Conservation (phyloP, 2,797 vertebrate genomes). For the Malacoctenus gilli region DNA sequence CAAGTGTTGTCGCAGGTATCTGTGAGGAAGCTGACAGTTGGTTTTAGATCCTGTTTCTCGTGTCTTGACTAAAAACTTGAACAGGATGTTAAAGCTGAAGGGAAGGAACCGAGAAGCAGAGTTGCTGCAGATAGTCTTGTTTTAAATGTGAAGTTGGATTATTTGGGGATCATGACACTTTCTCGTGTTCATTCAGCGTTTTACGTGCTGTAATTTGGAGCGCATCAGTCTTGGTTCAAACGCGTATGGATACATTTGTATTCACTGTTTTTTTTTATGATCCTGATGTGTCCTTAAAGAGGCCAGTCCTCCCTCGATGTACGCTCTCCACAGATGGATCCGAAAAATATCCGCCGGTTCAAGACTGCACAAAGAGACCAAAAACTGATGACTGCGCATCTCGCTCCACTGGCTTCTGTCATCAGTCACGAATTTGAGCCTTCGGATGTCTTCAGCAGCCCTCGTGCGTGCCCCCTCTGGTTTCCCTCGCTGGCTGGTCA, state of each 20-base stretch:
- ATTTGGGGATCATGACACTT: no score
- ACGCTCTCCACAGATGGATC: no score
- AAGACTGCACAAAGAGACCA: background rate
- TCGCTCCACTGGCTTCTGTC: slow-evolving; percentile 11
- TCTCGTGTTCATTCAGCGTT: no score
- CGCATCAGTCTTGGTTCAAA: no score
- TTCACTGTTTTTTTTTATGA: no score
- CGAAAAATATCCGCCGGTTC: no score
- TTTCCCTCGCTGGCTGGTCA: slow-evolving; percentile 47
- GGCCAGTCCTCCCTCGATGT: no score
- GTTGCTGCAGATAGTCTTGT: no score
- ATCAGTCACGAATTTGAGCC: slow-evolving; percentile 15
- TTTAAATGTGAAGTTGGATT: no score
- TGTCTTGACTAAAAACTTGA: slow-evolving; percentile 26
- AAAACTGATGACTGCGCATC: slow-evolving; percentile 15
- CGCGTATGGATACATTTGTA: no score
- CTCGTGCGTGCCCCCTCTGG: slow-evolving; percentile 44
- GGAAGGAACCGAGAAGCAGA: background rate
- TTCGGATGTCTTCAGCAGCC: slow-evolving; percentile 38
- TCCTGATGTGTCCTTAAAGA: no score
- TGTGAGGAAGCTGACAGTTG: slow-evolving; percentile 23
- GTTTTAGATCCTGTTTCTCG: slow-evolving; percentile 34
- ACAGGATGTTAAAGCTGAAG: slow-evolving; percentile 13
- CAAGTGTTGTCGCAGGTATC: slow-evolving; percentile 2
- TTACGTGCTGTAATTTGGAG: no score